These are phyloP conservation scores for Chauna torquata DNA, from an alignment of 2,113 vertebrate species.

Conservation along the genomic window DNA sequence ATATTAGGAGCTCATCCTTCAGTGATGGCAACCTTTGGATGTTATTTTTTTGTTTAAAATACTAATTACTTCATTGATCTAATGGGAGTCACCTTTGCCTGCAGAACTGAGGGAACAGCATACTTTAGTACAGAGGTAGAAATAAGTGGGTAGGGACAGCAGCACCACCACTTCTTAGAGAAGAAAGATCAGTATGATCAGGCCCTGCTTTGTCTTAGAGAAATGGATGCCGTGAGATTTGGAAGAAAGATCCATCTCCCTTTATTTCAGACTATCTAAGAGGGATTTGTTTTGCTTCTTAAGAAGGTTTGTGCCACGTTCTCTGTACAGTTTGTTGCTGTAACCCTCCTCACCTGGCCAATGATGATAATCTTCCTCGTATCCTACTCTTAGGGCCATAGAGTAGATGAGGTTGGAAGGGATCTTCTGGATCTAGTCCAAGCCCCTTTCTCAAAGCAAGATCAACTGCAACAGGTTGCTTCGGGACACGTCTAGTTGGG, in stretches of 20 bases:
- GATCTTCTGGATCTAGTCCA: neutral
- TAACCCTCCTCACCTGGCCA: neutral
- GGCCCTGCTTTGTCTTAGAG: neutral
- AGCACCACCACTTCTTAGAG: neutral
- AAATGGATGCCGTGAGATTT: neutral
- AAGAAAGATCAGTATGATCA: neutral
- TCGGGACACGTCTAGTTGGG: neutral
- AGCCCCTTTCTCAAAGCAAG: neutral
- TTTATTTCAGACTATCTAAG: neutral
- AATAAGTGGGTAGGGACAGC: neutral
- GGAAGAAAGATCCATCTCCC: neutral
- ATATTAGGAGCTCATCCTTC: neutral
- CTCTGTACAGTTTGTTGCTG: neutral
- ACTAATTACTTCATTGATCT: neutral
- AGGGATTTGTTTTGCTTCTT: neutral
- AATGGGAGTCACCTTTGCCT: neutral
- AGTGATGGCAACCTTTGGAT: neutral
- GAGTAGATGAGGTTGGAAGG: neutral
- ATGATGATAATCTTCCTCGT: neutral
- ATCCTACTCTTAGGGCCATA: neutral
- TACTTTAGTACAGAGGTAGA: neutral
- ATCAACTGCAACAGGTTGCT: neutral
- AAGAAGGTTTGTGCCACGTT: neutral
- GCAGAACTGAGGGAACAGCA: neutral
- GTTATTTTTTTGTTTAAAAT: neutral